These are phyloP conservation scores for Psittacula echo DNA, from an alignment of 2,797 vertebrate species.

Conservation along the genomic window DNA sequence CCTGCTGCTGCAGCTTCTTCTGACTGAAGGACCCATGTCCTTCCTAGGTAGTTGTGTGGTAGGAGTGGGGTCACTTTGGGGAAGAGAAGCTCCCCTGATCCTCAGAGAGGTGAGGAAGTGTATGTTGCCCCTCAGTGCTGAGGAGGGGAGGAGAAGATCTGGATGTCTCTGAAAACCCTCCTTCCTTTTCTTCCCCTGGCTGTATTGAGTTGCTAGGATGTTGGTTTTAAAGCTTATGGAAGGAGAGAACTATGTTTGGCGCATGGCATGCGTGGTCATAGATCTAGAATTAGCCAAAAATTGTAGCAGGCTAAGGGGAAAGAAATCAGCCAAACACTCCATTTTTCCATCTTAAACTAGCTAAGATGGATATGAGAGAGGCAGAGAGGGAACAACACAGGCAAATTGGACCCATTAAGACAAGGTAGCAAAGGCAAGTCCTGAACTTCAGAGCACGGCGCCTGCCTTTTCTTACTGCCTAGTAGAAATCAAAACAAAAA, in stretches of 20 bases:
- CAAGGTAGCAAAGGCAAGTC: neutral
- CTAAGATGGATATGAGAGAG: neutral
- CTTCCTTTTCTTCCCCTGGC: neutral
- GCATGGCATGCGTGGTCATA: neutral
- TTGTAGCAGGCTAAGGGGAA: neutral
- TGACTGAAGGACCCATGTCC: rapidly evolving
- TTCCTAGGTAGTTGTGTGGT: rapidly evolving
- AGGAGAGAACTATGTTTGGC: neutral
- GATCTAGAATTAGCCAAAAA: neutral
- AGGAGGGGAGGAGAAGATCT: neutral
- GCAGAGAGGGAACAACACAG: neutral
- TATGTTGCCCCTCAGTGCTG: neutral
- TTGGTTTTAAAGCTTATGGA: neutral
- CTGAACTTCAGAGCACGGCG: neutral
- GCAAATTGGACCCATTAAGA: neutral
- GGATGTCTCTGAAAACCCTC: neutral
- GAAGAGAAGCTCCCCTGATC: neutral
- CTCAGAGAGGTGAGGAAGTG: rapidly evolving
- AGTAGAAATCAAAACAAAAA: constrained; percentile 48
- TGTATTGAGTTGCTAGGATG: rapidly evolving
- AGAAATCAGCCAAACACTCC: neutral
- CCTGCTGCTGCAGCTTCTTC: neutral
- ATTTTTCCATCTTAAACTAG: neutral
- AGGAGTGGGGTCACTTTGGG: neutral
- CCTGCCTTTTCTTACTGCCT: neutral